Evolutionary conservation across 2,113 vertebrate genomes (phyloP).

Genomic region (Leucoraja erinaceus): DNA sequence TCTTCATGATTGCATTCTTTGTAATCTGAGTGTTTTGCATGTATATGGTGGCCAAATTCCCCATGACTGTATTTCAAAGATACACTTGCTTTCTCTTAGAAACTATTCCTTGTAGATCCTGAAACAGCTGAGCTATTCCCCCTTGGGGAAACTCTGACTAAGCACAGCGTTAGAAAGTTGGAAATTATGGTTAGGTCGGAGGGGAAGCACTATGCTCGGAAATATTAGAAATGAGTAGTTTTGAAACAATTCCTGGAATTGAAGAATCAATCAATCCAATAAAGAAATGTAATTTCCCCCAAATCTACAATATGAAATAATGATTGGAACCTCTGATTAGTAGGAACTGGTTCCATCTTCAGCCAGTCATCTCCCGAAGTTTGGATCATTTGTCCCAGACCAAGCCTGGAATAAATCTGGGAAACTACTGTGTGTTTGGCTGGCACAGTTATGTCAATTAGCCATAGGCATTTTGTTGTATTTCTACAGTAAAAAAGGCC

Average conservation of each 20-base stretch:
- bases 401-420: background rate
- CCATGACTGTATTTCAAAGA: background rate
- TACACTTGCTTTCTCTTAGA: background rate
- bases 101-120: background rate
- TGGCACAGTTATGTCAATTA: background rate
- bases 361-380: background rate
- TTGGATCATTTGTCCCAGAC: background rate
- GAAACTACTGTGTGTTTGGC: background rate
- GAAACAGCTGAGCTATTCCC: background rate
- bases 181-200: background rate
- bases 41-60: background rate
- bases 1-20: too few relatives aligned
- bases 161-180: background rate
- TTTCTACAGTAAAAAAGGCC: background rate
- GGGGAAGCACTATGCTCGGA: background rate
- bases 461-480: background rate
- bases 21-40: background rate
- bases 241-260: background rate
- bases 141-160: background rate
- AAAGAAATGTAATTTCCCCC: background rate
- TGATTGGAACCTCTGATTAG: background rate
- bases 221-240: background rate
- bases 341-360: background rate
- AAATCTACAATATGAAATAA: background rate
- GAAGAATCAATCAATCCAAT: background rate